These are phyloP conservation scores for Ellobium chinense DNA, from an alignment of 2,888 invertebrate species.

Conservation along the genomic window DNA sequence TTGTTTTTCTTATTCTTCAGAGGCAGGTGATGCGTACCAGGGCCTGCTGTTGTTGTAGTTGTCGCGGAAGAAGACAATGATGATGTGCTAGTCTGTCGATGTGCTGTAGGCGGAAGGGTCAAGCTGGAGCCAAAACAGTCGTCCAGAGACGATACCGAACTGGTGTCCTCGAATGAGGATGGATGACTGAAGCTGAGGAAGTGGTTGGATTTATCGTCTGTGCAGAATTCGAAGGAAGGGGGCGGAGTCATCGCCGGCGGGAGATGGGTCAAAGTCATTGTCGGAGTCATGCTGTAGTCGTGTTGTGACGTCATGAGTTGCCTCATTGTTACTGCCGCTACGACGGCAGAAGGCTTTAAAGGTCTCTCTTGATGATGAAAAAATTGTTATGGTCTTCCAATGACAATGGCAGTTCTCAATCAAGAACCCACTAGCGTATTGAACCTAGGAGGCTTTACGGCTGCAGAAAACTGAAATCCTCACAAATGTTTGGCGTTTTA, in stretches of 20 bases:
- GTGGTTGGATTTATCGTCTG: neutral
- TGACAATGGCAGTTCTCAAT: no score
- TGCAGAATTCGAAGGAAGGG: conserved; percentile 27
- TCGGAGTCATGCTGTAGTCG: conserved; percentile 27
- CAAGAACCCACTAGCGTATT: no score
- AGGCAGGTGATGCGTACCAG: neutral
- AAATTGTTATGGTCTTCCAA: no score
- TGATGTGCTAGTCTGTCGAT: conserved; percentile 12
- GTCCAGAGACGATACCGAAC: conserved; percentile 12
- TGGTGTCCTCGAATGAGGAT: conserved; percentile 29
- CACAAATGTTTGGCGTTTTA: no score
- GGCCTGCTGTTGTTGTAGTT: neutral
- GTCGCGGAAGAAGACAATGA: neutral
- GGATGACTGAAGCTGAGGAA: conserved; percentile 26
- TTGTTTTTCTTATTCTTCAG: conserved; percentile 27
- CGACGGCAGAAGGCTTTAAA: neutral
- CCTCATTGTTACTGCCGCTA: conserved; percentile 11
- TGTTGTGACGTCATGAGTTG: conserved; percentile 20
- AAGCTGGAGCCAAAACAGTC: conserved; percentile 12
- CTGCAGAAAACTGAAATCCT: no score
- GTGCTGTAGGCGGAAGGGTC: neutral
- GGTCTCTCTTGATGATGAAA: no score
- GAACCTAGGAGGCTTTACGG: no score
- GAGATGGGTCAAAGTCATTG: conserved; percentile 18
- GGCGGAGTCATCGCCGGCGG: conserved; percentile 17